A percentile compares a stretch with the other conserved stretches of the same genome.
These are phyloP conservation scores for Hirundo rustica DNA, from an alignment of 2,797 vertebrate species.

Conservation along the genomic window DNA sequence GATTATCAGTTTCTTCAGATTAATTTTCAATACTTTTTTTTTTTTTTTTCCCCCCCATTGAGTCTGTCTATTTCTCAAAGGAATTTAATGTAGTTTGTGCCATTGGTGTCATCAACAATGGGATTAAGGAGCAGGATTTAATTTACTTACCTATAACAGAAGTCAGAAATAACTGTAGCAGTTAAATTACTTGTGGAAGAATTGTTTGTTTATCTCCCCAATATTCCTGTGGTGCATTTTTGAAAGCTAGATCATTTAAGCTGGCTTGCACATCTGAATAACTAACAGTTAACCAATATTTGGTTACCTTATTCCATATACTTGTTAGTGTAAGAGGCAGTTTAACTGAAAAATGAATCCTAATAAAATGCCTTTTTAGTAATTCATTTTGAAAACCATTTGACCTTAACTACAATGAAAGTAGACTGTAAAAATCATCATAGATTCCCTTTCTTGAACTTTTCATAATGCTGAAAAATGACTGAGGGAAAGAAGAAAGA, in stretches of 20 bases:
- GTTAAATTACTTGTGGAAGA: not conserved
- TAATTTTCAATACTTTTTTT: not conserved
- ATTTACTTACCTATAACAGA: not conserved
- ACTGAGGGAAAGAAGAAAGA: constrained; percentile 59
- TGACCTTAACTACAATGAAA: constrained; percentile 60
- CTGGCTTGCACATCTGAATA: not conserved
- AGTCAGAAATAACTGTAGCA: not conserved
- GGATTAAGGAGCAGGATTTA: not conserved
- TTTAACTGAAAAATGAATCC: constrained; percentile 29
- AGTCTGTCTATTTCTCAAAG: not conserved
- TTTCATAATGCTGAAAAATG: constrained; percentile 69
- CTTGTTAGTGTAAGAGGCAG: constrained; percentile 15
- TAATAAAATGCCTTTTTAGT: constrained; percentile 58
- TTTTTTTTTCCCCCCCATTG: not conserved
- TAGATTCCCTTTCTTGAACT: constrained; percentile 67
- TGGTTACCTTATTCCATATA: not conserved
- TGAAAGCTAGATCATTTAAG: not conserved
- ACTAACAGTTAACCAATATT: constrained; percentile 1
- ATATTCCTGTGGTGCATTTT: not conserved
- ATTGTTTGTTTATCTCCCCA: constrained; percentile 48
- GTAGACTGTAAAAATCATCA: constrained; percentile 66
- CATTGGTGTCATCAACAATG: not conserved
- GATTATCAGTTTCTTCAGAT: not conserved
- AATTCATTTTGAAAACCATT: constrained; percentile 66
- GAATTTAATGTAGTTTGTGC: not conserved